Evolutionary conservation across 2,113 vertebrate species (phyloP).

Genomic region (Talpa occidentalis): DNA sequence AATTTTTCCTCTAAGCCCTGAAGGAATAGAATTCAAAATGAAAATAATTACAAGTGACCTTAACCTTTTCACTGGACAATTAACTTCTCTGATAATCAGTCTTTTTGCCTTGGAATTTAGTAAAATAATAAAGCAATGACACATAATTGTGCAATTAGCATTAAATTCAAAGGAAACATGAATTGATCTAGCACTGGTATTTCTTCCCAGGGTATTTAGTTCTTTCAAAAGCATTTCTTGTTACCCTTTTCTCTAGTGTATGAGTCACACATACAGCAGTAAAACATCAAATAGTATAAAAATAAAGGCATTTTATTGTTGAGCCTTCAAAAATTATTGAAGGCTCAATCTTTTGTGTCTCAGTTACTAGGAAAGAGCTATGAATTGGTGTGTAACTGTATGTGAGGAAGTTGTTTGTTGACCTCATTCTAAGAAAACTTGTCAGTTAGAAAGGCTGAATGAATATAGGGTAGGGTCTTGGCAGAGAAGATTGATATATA

Average conservation of each 20-base stretch:
- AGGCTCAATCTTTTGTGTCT: not conserved
- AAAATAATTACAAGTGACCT: slow-evolving; percentile 72
- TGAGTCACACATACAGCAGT: slow-evolving; percentile 1
- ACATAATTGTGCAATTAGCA: slow-evolving; percentile 52
- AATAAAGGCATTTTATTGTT: slow-evolving; percentile 1
- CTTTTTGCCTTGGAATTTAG: slow-evolving; percentile 42
- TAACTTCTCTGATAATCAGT: slow-evolving; percentile 59
- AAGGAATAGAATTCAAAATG: slow-evolving; percentile 34
- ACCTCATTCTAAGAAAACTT: not conserved
- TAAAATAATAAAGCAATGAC: slow-evolving; percentile 41
- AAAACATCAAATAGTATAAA: slow-evolving; percentile 57
- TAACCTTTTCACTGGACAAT: slow-evolving; percentile 60
- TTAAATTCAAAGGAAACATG: slow-evolving; percentile 50
- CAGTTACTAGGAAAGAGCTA: not conserved
- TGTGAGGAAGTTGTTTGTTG: not conserved
- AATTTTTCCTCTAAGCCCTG: not conserved
- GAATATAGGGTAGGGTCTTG: not conserved
- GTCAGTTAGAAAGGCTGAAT: not conserved
- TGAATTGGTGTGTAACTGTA: not conserved
- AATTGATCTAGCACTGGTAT: not conserved
- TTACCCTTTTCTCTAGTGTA: not conserved
- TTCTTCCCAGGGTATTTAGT: slow-evolving; percentile 7
- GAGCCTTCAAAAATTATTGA: not conserved
- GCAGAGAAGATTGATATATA: not conserved
- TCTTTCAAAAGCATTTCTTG: slow-evolving; percentile 35